Base-by-base conservation (phyloP, 2,113 vertebrate species). In the Balaenoptera acutorostrata region DNA sequence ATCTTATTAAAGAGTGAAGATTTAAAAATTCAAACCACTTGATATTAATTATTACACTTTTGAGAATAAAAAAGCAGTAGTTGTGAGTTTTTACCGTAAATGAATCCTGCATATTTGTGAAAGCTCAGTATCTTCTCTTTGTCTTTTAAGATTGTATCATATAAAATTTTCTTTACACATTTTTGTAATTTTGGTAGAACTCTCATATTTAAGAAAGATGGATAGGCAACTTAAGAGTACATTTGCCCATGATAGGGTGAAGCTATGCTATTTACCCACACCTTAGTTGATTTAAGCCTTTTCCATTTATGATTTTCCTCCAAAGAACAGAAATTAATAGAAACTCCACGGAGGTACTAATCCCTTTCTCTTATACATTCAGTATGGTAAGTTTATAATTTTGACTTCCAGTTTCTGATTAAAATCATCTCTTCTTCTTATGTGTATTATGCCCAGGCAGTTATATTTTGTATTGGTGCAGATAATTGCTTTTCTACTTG, bases 401-500 rank as follows among this genome's bases (percentile, higher is more conserved):
- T 61, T 61, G 39, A 78, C 82, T 94, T 95, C 63, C 14, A 10
- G 63, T 78, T 92, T 96, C 80, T 94, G 88, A 94, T 90, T 93
- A 49, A 93, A 94, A 57, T 91, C 7, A 63, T 93, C 27, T 71
- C 63, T 96, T 93, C 41, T 86, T 83, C 41, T 92, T 87, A 44
- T 41, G 78, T 49, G 29, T 80, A 15, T 82, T 95, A 12, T 96
- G 66, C 88, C 95, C 41, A 29, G 77, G 68, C 72, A 83, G 59
- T 71, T 95, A 33, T 72, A 72, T 89, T 95, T 96, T 78, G 46
- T 92, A 41, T 78, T 83, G 69, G 89, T 36, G 25, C 72, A 80
- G 82, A 74, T 95, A 92, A 96, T 97, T 97, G 80, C 92, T 91
- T 96, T 95, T 72, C 94, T 93, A 27, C 72, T 84, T 95, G 85